A percentile compares a stretch with the other conserved stretches of the same genome.
These are phyloP conservation scores for Metopia argyrocephala DNA, from an alignment of 2,888 invertebrate species.

Conservation along the genomic window DNA sequence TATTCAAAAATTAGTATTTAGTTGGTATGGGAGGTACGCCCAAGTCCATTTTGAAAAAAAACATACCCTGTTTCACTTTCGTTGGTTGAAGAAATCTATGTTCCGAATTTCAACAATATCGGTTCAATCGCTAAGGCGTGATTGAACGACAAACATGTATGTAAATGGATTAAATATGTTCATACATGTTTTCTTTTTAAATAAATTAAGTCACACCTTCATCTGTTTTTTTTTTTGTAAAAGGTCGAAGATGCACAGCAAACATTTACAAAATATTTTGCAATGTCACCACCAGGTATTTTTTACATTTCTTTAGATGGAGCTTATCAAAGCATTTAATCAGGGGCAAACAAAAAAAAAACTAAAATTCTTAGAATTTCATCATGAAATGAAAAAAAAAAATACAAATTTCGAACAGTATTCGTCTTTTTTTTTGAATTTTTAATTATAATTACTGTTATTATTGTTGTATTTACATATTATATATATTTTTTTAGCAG, in stretches of 20 bases:
- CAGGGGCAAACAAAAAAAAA: conserved; percentile 15
- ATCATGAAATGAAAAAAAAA: conserved; percentile 32
- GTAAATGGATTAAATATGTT: too few species aligned
- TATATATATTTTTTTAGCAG: conserved; percentile 25
- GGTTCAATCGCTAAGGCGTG: too few species aligned
- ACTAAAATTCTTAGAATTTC: conserved; percentile 43
- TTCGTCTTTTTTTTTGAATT: conserved; percentile 38
- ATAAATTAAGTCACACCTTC: conserved; percentile 49
- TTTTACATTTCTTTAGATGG: conserved; percentile 20
- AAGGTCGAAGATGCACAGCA: background rate
- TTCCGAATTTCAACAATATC: too few species aligned
- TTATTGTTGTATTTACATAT: background rate
- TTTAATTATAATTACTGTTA: conserved; percentile 22
- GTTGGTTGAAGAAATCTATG: too few species aligned
- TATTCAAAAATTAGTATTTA: too few species aligned
- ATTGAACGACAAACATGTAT: too few species aligned
- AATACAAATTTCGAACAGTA: conserved; percentile 12
- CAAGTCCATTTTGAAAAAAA: too few species aligned
- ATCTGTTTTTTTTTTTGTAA: background rate
- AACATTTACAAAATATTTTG: conserved; percentile 2
- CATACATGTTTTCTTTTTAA: too few species aligned
- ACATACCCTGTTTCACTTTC: too few species aligned
- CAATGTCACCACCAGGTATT: conserved; percentile 44
- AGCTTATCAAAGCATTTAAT: conserved; percentile 47
- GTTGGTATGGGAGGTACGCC: too few species aligned